Evolutionary conservation across 2,888 invertebrate species (phyloP).

Genomic region (Cynaeus angustus): DNA sequence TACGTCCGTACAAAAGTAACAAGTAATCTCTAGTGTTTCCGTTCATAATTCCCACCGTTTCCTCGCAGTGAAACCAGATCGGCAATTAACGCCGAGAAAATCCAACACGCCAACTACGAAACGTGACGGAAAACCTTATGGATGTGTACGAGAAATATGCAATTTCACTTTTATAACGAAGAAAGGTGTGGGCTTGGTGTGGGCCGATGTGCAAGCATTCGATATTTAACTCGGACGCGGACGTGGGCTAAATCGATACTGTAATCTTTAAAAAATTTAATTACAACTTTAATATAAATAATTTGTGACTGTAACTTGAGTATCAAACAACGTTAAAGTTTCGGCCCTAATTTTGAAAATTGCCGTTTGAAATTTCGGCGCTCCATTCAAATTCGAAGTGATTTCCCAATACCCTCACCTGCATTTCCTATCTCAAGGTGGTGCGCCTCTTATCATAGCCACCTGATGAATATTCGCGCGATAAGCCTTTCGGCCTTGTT

Average conservation of each 20-base stretch:
- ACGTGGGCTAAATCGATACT: slow-evolving; percentile 1
- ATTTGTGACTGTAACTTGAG: too few species aligned
- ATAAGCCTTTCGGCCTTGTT: slow-evolving; percentile 44
- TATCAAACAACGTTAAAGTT: too few species aligned
- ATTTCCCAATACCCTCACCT: too few species aligned
- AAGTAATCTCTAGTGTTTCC: slow-evolving; percentile 42
- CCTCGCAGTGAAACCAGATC: slow-evolving; percentile 29
- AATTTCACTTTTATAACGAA: slow-evolving; percentile 43
- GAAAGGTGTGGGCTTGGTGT: slow-evolving; percentile 21
- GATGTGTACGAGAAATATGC: slow-evolving; percentile 13
- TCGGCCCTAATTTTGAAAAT: too few species aligned
- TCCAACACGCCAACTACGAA: slow-evolving; percentile 1
- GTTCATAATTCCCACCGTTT: slow-evolving; percentile 38
- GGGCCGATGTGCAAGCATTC: slow-evolving; percentile 10
- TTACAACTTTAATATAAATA: too few species aligned
- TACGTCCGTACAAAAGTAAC: slow-evolving; percentile 30
- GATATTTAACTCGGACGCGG: background rate
- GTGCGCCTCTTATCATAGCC: background rate
- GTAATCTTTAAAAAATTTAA: background rate
- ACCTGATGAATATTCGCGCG: slow-evolving; percentile 20
- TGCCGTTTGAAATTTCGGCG: too few species aligned
- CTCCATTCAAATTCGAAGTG: too few species aligned
- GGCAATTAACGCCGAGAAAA: slow-evolving; percentile 15
- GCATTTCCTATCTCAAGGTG: background rate
- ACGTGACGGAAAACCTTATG: slow-evolving; percentile 14